Conservation (phyloP, 2,888 invertebrate species). For the Pheosia gnoma region DNA sequence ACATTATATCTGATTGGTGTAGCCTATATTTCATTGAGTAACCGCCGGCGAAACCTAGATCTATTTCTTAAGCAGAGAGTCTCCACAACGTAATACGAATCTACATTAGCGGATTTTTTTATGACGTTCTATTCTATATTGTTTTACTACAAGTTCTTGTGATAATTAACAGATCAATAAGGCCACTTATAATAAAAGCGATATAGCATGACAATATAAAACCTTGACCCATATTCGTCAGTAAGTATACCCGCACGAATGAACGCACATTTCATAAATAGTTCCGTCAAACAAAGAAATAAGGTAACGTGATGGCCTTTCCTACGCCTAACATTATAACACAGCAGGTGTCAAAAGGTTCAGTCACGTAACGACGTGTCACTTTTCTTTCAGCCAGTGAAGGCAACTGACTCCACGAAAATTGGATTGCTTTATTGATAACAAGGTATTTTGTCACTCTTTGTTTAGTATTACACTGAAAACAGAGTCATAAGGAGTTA, state of each 20-base stretch:
- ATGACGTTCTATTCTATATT: too few species aligned
- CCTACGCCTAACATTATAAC: conserved; percentile 52
- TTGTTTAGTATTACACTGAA: conserved; percentile 12
- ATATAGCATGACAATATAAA: neutral
- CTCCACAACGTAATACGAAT: too few species aligned
- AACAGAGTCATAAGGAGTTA: neutral
- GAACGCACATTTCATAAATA: conserved; percentile 1
- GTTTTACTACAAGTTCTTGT: too few species aligned
- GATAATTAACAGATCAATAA: too few species aligned
- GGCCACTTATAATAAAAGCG: too few species aligned
- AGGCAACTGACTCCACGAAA: conserved; percentile 53
- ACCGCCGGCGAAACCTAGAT: too few species aligned
- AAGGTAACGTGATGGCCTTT: conserved; percentile 21
- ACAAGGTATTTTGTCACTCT: conserved; percentile 44
- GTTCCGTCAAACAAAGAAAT: conserved; percentile 6
- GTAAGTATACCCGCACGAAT: neutral
- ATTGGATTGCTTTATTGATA: conserved; percentile 71
- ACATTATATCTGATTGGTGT: too few species aligned
- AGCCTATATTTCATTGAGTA: too few species aligned
- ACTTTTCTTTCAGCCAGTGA: conserved; percentile 55
- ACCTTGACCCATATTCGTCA: neutral
- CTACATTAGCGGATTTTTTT: too few species aligned
- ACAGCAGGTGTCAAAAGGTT: conserved; percentile 59
- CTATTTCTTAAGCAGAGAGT: too few species aligned
- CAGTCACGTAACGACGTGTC: conserved; percentile 76